These are phyloP conservation scores for Cryptotermes secundus DNA, from an alignment of 1,140 invertebrate species.

Conservation along the genomic window DNA sequence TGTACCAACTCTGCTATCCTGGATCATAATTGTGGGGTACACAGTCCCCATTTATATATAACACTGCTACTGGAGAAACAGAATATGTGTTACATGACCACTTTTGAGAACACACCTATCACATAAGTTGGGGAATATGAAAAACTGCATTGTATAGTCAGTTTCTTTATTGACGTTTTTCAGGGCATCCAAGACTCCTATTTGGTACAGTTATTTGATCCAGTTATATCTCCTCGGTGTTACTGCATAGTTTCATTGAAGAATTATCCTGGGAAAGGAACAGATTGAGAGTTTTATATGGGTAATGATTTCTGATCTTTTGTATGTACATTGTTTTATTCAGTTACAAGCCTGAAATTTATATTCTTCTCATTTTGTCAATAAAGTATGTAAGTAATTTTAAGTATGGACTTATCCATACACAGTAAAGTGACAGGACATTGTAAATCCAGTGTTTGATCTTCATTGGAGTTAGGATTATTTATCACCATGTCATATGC, in stretches of 20 bases:
- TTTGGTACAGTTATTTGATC: constrained; percentile 73
- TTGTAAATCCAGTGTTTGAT: too few species aligned
- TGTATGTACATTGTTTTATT: constrained; percentile 39
- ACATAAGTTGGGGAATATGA: too few species aligned
- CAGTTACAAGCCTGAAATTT: constrained; percentile 35
- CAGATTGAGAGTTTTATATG: constrained; percentile 4
- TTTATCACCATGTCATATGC: too few species aligned
- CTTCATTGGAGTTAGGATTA: too few species aligned
- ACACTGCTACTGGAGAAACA: neutral
- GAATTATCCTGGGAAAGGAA: constrained; percentile 38
- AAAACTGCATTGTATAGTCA: constrained; percentile 21
- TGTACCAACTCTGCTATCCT: too few species aligned
- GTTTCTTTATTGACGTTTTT: constrained; percentile 29
- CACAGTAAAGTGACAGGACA: too few species aligned
- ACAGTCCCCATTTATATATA: neutral
- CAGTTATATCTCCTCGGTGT: constrained; percentile 72
- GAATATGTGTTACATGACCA: too few species aligned
- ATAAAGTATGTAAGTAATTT: too few species aligned
- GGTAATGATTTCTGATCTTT: neutral
- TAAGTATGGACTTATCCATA: too few species aligned
- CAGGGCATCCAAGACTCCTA: constrained; percentile 60
- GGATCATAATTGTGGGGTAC: too few species aligned
- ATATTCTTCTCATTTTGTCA: too few species aligned
- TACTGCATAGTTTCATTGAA: constrained; percentile 66
- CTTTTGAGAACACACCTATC: too few species aligned